Evolutionary conservation across 1,140 invertebrate species (phyloP).

Genomic region (Macrobrachium rosenbergii): DNA sequence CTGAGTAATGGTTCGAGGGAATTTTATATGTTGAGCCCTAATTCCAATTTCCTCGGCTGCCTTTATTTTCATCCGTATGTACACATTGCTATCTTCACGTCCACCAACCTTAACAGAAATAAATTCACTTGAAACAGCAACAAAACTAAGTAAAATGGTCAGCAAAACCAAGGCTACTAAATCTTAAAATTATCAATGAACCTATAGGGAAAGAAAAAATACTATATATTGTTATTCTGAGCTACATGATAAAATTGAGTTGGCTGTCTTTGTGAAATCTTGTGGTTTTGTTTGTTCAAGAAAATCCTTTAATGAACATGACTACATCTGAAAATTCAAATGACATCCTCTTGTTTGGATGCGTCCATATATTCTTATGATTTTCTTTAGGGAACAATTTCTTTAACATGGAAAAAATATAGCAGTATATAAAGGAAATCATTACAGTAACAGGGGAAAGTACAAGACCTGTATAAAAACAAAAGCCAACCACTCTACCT

Average conservation of each 20-base stretch:
- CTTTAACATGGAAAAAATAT: neutral
- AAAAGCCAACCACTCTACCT: slow-evolving; percentile 66
- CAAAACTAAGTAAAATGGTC: neutral
- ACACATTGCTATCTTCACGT: slow-evolving; percentile 98
- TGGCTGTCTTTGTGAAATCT: too few relatives aligned
- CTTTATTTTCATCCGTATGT: slow-evolving; percentile 97
- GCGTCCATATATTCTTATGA: too few relatives aligned
- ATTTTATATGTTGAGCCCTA: slow-evolving; percentile 82
- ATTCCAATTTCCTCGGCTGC: slow-evolving; percentile 94
- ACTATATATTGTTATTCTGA: too few relatives aligned
- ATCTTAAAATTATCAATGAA: neutral
- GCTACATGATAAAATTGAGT: too few relatives aligned
- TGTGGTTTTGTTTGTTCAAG: too few relatives aligned
- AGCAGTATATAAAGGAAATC: neutral
- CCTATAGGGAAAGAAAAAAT: too few relatives aligned
- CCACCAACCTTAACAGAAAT: slow-evolving; percentile 81
- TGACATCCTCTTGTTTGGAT: too few relatives aligned
- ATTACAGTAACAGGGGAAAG: neutral
- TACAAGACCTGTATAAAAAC: neutral
- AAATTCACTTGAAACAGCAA: neutral
- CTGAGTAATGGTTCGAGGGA: slow-evolving; percentile 88
- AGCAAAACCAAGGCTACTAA: neutral
- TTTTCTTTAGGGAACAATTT: too few relatives aligned
- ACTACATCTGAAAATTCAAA: too few relatives aligned
- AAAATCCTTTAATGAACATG: too few relatives aligned